Conservation (phyloP, 2,113 vertebrate genomes). For the Nesogale talazaci region DNA sequence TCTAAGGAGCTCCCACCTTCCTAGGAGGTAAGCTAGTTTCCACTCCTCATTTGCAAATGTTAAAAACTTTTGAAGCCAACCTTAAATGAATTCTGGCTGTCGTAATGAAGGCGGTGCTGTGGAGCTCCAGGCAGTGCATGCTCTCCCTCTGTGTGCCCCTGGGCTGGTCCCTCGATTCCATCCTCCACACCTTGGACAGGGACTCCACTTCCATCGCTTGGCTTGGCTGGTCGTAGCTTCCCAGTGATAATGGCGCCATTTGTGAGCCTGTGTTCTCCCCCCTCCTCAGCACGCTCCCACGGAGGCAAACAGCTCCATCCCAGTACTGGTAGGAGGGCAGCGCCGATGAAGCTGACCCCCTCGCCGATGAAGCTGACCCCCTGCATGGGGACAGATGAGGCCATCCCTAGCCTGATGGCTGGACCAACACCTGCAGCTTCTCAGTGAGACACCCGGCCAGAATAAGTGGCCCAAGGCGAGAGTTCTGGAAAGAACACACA, state of each 20-base stretch:
- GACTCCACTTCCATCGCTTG: not conserved
- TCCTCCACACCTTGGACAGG: not conserved
- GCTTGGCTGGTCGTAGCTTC: not conserved
- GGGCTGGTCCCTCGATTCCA: accelerated
- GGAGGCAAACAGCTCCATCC: not conserved
- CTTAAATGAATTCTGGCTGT: not conserved
- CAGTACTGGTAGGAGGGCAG: no score
- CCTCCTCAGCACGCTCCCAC: not conserved
- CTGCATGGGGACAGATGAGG: not conserved
- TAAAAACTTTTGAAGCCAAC: not conserved
- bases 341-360: no score
- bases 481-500: no score
- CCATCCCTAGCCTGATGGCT: accelerated
- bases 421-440: accelerated
- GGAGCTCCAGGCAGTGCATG: not conserved
- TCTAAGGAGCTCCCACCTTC: not conserved
- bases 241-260: no score
- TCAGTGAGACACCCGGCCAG: not conserved
- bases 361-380: no score
- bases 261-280: accelerated
- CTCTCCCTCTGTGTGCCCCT: not conserved
- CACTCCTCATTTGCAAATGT: not conserved
- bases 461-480: not conserved
- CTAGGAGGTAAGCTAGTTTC: not conserved
- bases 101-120: accelerated